Evolutionary conservation across 2,113 vertebrate genomes (phyloP).

Genomic region (Thomomys bottae): DNA sequence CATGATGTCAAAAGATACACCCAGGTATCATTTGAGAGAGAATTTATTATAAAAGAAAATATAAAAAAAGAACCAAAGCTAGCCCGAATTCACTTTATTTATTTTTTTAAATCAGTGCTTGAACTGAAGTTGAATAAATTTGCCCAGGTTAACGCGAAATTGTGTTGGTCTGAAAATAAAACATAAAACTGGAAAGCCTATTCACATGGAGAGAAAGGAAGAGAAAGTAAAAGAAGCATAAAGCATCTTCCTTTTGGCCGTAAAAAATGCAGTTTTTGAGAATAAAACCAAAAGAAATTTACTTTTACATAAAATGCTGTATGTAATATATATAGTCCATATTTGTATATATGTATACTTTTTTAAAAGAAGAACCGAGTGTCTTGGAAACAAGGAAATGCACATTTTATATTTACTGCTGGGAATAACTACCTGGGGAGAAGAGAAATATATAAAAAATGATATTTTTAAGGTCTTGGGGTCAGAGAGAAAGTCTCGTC

Average conservation of each 20-base stretch:
- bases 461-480: conserved; percentile 16
- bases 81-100: conserved; percentile 73
- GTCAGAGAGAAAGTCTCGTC: neutral
- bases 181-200: conserved; percentile 66
- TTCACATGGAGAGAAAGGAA: conserved; percentile 65
- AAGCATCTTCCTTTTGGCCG: conserved; percentile 64
- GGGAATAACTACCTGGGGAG: neutral
- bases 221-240: conserved; percentile 70
- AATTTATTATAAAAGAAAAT: conserved; percentile 79
- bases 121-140: conserved; percentile 76
- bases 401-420: neutral
- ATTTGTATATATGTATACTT: neutral
- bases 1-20: conserved; percentile 77
- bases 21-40: conserved; percentile 75
- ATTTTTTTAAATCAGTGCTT: conserved; percentile 74
- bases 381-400: neutral
- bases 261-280: conserved; percentile 8
- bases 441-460: neutral
- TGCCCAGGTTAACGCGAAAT: conserved; percentile 72
- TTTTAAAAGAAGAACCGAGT: conserved; percentile 43
- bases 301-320: conserved; percentile 51
- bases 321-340: neutral
- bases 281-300: conserved; percentile 44
- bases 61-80: conserved; percentile 60
- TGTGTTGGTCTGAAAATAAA: conserved; percentile 65